A percentile compares a stretch with the other conserved stretches of the same genome.
These are phyloP conservation scores for Strigamia crassipes DNA, from an alignment of 2,888 invertebrate species.

Conservation along the genomic window DNA sequence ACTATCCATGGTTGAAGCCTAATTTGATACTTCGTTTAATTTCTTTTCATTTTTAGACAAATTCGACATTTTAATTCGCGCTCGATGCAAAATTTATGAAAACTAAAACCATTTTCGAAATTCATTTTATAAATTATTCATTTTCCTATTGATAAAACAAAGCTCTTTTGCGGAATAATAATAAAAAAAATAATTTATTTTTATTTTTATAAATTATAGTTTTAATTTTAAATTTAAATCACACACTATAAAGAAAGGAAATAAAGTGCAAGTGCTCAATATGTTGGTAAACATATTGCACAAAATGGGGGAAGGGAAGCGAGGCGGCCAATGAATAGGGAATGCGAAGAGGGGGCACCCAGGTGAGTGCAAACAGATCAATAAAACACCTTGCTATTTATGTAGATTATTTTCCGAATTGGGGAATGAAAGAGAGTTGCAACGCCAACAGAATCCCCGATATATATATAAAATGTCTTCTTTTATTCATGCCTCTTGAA, in stretches of 20 bases:
- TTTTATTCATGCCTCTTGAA: conserved; percentile 17
- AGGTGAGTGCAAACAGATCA: conserved; percentile 37
- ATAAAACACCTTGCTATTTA: conserved; percentile 31
- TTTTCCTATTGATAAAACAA: too few species aligned
- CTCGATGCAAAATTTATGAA: neutral
- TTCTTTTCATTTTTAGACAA: too few species aligned
- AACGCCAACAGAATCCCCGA: conserved; percentile 33
- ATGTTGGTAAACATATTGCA: neutral
- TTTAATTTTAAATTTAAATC: too few species aligned
- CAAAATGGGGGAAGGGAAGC: neutral
- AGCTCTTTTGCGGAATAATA: too few species aligned
- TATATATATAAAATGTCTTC: conserved; percentile 24
- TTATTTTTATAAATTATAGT: too few species aligned
- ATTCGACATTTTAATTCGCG: neutral
- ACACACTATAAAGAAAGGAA: neutral
- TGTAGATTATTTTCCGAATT: conserved; percentile 37
- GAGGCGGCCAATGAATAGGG: neutral
- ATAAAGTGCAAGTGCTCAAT: neutral
- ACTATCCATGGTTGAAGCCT: neutral
- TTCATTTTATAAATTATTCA: neutral
- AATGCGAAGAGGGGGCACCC: conserved; percentile 15
- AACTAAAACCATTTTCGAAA: neutral
- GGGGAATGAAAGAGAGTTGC: conserved; percentile 31
- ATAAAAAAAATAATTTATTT: too few species aligned
- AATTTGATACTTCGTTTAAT: neutral